Percentiles rank a stretch among this genome's conserved stretches.
These are phyloP conservation scores for Protobothrops flavoviridis DNA, from an alignment of 2,113 vertebrate genomes.

Conservation along the genomic window DNA sequence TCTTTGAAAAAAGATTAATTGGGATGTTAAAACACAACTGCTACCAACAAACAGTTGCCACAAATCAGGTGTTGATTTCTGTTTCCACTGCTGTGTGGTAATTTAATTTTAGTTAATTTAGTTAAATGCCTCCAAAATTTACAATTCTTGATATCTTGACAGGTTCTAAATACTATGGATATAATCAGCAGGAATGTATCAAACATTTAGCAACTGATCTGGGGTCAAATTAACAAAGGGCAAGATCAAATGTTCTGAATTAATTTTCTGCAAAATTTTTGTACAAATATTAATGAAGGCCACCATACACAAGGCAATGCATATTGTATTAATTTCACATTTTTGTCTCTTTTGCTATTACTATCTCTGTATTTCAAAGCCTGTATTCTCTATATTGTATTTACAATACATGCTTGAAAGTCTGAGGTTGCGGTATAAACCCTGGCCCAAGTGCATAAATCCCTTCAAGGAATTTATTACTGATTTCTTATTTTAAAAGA, in stretches of 20 bases:
- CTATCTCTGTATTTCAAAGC: background rate
- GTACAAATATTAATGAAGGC: background rate
- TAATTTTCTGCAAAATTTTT: background rate
- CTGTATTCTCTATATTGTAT: background rate
- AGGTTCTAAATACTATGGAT: background rate
- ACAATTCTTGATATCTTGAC: background rate
- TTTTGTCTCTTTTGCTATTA: background rate
- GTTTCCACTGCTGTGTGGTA: background rate
- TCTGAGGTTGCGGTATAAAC: background rate
- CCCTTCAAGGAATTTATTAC: background rate
- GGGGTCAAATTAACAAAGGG: background rate
- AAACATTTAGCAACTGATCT: background rate
- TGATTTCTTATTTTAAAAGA: background rate
- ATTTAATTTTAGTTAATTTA: background rate
- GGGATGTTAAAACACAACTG: background rate
- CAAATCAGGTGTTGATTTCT: background rate
- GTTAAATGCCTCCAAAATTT: background rate
- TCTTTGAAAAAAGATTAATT: background rate
- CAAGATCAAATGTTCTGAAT: background rate
- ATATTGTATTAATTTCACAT: background rate
- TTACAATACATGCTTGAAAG: background rate
- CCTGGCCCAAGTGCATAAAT: background rate
- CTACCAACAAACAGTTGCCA: background rate
- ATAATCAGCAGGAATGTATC: background rate
- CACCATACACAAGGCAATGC: background rate